Conservation (phyloP, 1,140 invertebrate genomes). For the Panagrolaimus sp. region DNA sequence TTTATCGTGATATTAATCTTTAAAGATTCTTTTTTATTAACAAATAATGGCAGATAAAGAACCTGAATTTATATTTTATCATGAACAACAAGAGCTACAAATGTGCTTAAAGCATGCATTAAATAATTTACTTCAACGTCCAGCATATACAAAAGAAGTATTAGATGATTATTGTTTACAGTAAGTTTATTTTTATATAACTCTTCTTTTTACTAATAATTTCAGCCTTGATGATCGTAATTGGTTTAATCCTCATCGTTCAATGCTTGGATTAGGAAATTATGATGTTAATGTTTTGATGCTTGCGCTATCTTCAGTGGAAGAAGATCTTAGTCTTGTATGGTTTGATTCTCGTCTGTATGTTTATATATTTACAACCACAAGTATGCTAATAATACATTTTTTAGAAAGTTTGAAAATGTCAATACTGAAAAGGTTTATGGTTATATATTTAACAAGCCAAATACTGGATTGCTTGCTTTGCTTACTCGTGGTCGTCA, state of each 20-base stretch:
- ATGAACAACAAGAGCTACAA: constrained; percentile 40
- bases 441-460: constrained; percentile 42
- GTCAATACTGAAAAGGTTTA: constrained; percentile 27
- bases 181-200: constrained; percentile 27
- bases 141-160: constrained; percentile 41
- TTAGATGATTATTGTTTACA: constrained; percentile 43
- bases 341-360: constrained; percentile 45
- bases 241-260: constrained; percentile 47
- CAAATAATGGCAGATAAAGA: too few species aligned
- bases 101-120: constrained; percentile 40
- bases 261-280: constrained; percentile 44
- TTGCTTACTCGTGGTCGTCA: constrained; percentile 38
- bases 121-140: constrained; percentile 41
- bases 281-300: constrained; percentile 44
- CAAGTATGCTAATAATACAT: neutral
- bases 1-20: too few species aligned
- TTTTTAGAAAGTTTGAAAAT: constrained; percentile 29
- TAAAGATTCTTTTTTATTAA: too few species aligned
- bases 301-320: constrained; percentile 22
- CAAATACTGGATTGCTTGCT: constrained; percentile 25
- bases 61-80: constrained; percentile 24
- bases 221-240: constrained; percentile 33
- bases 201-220: neutral
- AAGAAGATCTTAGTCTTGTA: constrained; percentile 7
- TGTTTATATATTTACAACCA: constrained; percentile 13